phyloP scores from a whole-genome alignment of 1,140 invertebrate species.

The Bombus waltoni region DNA sequence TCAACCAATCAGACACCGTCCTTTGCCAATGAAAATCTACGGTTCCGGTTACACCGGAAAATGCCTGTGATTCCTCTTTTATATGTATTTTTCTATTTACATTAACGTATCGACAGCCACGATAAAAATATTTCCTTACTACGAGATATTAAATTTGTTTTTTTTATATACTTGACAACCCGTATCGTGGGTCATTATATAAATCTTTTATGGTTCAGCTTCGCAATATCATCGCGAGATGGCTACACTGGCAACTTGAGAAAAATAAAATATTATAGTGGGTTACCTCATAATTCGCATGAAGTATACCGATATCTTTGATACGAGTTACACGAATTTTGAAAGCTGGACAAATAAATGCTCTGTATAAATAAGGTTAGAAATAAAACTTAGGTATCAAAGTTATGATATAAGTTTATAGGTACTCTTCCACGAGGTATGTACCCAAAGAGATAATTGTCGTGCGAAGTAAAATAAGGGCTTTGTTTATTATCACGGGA shows the following conservation, averaged over 20 bases:
- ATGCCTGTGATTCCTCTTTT: not conserved
- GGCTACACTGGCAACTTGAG: not conserved
- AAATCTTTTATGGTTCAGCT: not conserved
- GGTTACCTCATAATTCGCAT: not conserved
- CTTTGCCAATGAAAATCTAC: not conserved
- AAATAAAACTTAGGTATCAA: not conserved
- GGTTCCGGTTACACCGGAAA: not conserved
- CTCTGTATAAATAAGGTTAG: not conserved
- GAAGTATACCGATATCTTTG: not conserved
- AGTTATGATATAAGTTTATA: not conserved
- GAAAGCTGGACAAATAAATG: not conserved
- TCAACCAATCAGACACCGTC: not conserved
- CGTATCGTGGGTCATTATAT: not conserved
- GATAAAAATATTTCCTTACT: slow-evolving; percentile 17
- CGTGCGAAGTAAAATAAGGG: not conserved
- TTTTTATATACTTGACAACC: not conserved
- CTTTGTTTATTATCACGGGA: slow-evolving; percentile 45
- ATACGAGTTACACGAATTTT: not conserved
- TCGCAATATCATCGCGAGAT: slow-evolving; percentile 1
- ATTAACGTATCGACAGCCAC: not conserved
- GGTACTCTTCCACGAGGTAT: not conserved
- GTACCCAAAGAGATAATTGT: not conserved
- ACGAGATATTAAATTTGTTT: not conserved
- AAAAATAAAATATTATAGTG: not conserved
- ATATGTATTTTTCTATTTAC: not conserved